Evolutionary conservation across 2,888 invertebrate species (phyloP), one percentile per base, ranked within the genome.

Genomic region (Papilio protenor): DNA sequence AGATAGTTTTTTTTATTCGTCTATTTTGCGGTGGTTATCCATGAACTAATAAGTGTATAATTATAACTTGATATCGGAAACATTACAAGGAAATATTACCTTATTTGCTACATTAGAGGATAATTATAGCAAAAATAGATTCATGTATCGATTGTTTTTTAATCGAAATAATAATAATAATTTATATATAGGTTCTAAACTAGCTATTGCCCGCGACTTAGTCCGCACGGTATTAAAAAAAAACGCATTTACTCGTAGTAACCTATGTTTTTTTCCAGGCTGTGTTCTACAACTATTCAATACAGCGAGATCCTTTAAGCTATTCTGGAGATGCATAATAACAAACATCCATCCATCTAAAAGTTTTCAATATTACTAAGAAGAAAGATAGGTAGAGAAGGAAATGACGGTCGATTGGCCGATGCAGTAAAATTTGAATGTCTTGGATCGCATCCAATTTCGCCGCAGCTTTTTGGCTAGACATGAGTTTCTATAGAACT

Each of bases 341-440:
- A 40, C 40, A 40, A 40, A 40, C 40, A 40, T 6, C 40, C 33
- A 33, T 33, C 2, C 40, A 40, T 40, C 8, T 40, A 40, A 40
- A 40, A 40, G 40, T 40, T 40, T 40, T 40, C 40, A 40, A 40
- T 8, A 40, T 40, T 40, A 40, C 40, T 40, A 8, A 40, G 40
- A 40, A 40, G 40, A 5, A 40, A 40, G 40, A 40, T 40, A 40
- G 40, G 40, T 40, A 40, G 40, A 40, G 8, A 40, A 81, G 79
- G 81, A 81, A 81, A 80, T 73, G 82, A 83, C 84, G 83, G 77
- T 61, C n/a, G 55, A 40, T 40, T 40, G 10, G 18, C 82, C 83
- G 83, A 82, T 84, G 83, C 85, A 82, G 84, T 86, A 85, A 86
- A 85, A 84, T 82, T 81, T 74, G 77, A 75, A 79, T 81, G 79